These are phyloP conservation scores for Theropithecus gelada DNA, from an alignment of 2,113 vertebrate genomes.

Conservation along the genomic window DNA sequence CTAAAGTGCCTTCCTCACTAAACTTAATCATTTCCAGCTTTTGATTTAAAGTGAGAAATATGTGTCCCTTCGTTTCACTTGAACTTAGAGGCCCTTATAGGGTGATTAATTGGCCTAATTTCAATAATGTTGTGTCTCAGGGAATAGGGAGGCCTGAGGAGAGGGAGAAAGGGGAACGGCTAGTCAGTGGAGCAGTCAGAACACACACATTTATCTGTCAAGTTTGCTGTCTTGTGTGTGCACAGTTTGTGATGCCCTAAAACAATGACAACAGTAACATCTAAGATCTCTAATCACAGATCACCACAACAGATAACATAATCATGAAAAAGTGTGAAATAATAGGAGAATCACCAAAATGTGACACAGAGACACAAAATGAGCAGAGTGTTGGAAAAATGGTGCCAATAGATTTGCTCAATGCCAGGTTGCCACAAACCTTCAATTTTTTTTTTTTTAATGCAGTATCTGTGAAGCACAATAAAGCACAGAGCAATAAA, in stretches of 20 bases:
- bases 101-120: background rate
- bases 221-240: background rate
- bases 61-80: background rate
- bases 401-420: background rate
- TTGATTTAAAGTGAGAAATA: background rate
- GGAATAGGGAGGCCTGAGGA: background rate
- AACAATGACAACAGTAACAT: background rate
- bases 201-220: background rate
- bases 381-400: background rate
- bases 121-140: background rate
- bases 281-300: background rate
- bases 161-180: background rate
- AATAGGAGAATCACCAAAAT: background rate
- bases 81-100: background rate
- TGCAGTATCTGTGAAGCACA: background rate
- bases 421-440: background rate
- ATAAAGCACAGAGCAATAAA: background rate
- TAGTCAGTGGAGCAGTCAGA: background rate
- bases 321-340: background rate
- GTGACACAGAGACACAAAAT: background rate
- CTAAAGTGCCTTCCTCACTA: background rate
- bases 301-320: background rate
- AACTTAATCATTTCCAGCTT: background rate
- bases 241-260: background rate
- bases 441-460: background rate